A percentile compares a stretch with the other conserved stretches of the same genome.
These are phyloP conservation scores for Andrena marginata DNA, from an alignment of 2,888 invertebrate genomes.

Conservation along the genomic window DNA sequence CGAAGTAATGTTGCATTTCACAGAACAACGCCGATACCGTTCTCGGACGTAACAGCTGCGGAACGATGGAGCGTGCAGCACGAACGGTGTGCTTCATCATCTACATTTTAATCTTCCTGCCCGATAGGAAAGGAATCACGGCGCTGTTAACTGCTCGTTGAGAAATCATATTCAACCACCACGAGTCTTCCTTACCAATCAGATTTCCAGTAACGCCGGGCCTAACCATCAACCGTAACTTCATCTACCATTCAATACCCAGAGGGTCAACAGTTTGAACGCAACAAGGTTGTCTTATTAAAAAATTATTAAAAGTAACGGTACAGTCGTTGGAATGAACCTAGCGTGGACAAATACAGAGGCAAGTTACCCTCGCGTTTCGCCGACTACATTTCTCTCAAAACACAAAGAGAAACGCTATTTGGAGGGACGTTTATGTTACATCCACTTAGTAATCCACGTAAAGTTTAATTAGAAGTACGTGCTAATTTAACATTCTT, in stretches of 20 bases:
- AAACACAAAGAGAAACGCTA: not conserved
- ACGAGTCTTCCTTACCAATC: too few species aligned
- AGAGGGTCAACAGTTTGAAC: too few species aligned
- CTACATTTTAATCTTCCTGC: slow-evolving; percentile 21
- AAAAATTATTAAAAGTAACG: too few species aligned
- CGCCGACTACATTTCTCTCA: not conserved
- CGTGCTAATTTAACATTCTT: not conserved
- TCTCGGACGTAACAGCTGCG: slow-evolving; percentile 45
- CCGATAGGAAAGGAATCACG: slow-evolving; percentile 1
- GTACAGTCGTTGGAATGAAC: too few species aligned
- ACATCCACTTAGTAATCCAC: not conserved
- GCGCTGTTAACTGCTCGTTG: not conserved
- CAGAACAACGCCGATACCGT: slow-evolving; percentile 42
- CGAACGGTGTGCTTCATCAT: slow-evolving; percentile 13
- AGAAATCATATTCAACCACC: not conserved
- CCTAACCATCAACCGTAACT: too few species aligned
- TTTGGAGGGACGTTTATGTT: not conserved
- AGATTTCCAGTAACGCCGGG: too few species aligned
- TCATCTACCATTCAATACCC: too few species aligned
- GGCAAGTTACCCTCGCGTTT: not conserved
- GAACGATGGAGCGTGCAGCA: slow-evolving; percentile 1
- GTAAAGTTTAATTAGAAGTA: not conserved
- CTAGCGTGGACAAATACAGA: not conserved
- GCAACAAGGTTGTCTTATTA: too few species aligned
- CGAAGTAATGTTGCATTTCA: slow-evolving; percentile 47